Evolutionary conservation across 1,140 invertebrate species (phyloP), one percentile per base, ranked within the genome.

Genomic region (Chrysoperla carnea): DNA sequence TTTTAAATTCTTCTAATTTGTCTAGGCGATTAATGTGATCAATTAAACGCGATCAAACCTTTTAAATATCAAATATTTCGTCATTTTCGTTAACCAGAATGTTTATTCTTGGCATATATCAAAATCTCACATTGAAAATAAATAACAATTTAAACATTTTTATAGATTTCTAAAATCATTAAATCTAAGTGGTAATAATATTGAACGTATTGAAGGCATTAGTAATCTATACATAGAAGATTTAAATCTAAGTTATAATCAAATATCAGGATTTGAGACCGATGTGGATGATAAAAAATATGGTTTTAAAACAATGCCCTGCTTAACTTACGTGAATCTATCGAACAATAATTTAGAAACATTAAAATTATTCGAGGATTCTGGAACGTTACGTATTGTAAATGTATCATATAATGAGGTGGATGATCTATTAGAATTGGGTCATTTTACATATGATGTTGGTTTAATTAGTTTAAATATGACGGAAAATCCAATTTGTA

Each of bases 401-500:
- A 46, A 47, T 17, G n/a, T 51, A 1, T 23, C 15, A 9, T 17
- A 42, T 13, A 55, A 54, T 38, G 15, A 43, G 13, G 40, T 52
- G 23, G 29, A 36, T 1, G 29, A 48, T 35, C 37, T 52, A 6
- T 23, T 51, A 14, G 54, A 56, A 38, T 29, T 56, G 11, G 43
- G 45, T 8, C 49, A 52, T 38, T 40, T 56, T 14, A 44, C 39
- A 38, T 39, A 47, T 37, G 41, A 53, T 17, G 48, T 23, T n/a
- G 46, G 28, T 35, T 37, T 55, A 11, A 39, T 28, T 27, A 49
- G 47, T 14, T 23, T 55, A n/a, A 44, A 55, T 43, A 42, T 56
- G 12, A 42, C 12, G 4, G 46, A 47, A 7, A 56, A 56, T 46
- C 48, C 50, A 13, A 47, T 56, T 11, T 36, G 17, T n/a, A 40